phyloP scores from a whole-genome alignment of 2,888 invertebrate genomes.

The Xestia sexstrigata region DNA sequence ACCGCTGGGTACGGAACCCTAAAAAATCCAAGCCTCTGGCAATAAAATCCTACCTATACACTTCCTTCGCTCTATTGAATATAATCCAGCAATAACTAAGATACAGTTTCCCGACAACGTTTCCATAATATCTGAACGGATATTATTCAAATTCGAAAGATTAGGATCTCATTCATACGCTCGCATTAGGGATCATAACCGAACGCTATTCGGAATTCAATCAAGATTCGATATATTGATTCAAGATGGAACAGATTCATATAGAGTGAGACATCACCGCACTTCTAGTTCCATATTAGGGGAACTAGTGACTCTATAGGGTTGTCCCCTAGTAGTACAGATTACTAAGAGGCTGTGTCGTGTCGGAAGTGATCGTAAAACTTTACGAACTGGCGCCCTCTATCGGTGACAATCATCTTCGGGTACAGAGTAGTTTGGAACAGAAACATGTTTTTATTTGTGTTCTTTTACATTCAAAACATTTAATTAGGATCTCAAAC shows the following conservation, averaged over 20 bases:
- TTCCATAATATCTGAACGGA: constrained; percentile 4
- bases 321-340: constrained; percentile 61
- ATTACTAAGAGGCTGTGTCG: constrained; percentile 71
- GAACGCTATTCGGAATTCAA: constrained; percentile 53
- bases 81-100: constrained; percentile 3
- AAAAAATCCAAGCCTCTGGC: too few species aligned
- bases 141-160: constrained; percentile 53
- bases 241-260: constrained; percentile 57
- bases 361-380: constrained; percentile 88
- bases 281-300: constrained; percentile 35
- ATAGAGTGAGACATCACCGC: constrained; percentile 58
- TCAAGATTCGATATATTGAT: constrained; percentile 59
- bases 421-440: constrained; percentile 68
- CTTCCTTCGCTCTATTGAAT: background rate
- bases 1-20: too few species aligned
- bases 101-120: constrained; percentile 15
- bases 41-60: background rate
- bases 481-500: too few species aligned
- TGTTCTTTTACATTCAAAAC: too few species aligned
- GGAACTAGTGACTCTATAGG: constrained; percentile 56
- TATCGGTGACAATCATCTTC: constrained; percentile 88
- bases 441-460: constrained; percentile 9
- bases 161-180: constrained; percentile 47
- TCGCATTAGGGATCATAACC: constrained; percentile 46
- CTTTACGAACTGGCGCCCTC: constrained; percentile 89